These are phyloP conservation scores for Drosophila teissieri DNA, from an alignment of 1,140 invertebrate genomes.

Conservation along the genomic window DNA sequence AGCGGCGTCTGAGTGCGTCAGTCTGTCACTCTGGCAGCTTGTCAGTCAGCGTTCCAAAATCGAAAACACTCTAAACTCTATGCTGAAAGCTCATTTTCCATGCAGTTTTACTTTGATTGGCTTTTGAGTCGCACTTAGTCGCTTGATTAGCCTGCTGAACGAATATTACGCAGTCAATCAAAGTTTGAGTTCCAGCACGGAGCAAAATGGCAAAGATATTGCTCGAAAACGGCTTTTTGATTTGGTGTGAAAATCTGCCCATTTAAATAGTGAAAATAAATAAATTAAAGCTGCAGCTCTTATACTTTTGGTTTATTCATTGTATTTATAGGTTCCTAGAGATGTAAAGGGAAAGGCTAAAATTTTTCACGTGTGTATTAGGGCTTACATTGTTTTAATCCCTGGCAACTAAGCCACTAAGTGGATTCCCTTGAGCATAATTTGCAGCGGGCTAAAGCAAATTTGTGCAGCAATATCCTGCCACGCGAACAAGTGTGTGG, in stretches of 20 bases:
- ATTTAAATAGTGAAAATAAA: no score
- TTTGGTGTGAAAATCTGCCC: no score
- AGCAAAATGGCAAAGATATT: neutral
- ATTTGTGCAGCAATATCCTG: constrained; percentile 59
- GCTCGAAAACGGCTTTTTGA: neutral
- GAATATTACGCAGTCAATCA: constrained; percentile 27
- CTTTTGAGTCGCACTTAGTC: constrained; percentile 36
- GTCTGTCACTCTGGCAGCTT: constrained; percentile 14
- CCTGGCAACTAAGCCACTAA: constrained; percentile 30
- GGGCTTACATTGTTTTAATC: constrained; percentile 12
- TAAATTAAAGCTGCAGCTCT: no score
- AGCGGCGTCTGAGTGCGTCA: constrained; percentile 19
- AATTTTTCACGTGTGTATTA: constrained; percentile 11
- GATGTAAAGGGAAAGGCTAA: neutral
- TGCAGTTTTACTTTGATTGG: constrained; percentile 50
- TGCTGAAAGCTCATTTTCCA: constrained; percentile 45
- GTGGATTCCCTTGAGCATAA: constrained; percentile 56
- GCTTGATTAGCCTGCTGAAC: constrained; percentile 33
- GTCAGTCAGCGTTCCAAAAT: constrained; percentile 21
- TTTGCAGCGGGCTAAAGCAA: constrained; percentile 62
- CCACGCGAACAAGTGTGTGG: constrained; percentile 13
- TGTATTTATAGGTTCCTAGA: neutral
- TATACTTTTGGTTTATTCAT: neutral
- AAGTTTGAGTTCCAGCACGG: constrained; percentile 5
- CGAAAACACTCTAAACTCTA: constrained; percentile 35